Conservation (phyloP, 2,113 vertebrate species). For the Scytalopus superciliaris region DNA sequence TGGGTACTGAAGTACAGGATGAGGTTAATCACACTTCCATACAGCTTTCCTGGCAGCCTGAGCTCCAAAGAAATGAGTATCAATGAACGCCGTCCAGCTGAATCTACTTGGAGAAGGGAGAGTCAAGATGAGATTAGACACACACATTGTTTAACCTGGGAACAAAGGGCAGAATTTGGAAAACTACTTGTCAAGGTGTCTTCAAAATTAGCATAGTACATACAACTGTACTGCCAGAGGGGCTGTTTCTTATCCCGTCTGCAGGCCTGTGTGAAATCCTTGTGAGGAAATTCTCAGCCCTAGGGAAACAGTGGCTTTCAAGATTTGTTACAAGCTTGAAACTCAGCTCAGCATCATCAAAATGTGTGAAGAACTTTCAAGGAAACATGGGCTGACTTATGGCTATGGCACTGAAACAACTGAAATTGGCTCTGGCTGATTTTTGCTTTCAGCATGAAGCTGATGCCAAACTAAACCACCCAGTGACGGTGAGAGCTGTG, state of each 20-base stretch:
- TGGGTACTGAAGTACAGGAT: not conserved
- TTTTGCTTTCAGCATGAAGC: not conserved
- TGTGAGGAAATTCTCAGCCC: not conserved
- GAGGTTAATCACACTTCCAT: not conserved
- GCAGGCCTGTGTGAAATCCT: not conserved
- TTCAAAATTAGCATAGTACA: not conserved
- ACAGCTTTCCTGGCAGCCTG: not conserved
- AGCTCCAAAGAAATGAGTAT: not conserved
- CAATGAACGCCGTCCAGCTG: not conserved
- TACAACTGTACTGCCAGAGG: not conserved
- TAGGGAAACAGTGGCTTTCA: not conserved
- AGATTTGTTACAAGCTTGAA: not conserved
- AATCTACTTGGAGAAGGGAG: not conserved
- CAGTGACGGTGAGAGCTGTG: not conserved
- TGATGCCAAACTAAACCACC: not conserved
- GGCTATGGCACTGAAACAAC: not conserved
- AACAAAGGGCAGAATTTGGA: not conserved
- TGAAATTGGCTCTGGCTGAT: not conserved
- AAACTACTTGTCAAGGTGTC: not conserved
- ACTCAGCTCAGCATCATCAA: conserved; percentile 12
- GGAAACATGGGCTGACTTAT: not conserved
- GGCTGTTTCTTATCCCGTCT: not conserved
- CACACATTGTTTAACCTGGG: not conserved
- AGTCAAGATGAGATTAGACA: not conserved
- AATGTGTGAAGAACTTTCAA: not conserved